Evolutionary conservation across 2,888 invertebrate genomes (phyloP).

Genomic region (Acleris sparsana): DNA sequence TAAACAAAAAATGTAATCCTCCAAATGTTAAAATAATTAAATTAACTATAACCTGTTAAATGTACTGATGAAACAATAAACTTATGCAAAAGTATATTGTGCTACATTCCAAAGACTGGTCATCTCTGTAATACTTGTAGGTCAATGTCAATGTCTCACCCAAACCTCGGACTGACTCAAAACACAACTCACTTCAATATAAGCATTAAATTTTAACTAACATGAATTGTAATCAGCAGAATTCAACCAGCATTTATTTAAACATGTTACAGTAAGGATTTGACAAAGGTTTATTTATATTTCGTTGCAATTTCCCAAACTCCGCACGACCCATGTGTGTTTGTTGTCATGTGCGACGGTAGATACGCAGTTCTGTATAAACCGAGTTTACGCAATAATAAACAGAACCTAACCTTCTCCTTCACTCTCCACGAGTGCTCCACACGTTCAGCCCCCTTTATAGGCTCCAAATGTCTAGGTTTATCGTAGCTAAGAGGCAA

Average conservation of each 20-base stretch:
- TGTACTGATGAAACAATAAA: too few relatives aligned
- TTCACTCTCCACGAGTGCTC: conserved; percentile 97
- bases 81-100: too few relatives aligned
- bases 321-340: conserved; percentile 63
- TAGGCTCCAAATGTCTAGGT: conserved; percentile 82
- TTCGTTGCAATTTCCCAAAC: conserved; percentile 15
- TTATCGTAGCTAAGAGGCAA: conserved; percentile 89
- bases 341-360: conserved; percentile 63
- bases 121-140: too few relatives aligned
- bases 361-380: conserved; percentile 55
- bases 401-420: conserved; percentile 86
- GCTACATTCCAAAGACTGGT: too few relatives aligned
- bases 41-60: too few relatives aligned
- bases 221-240: too few relatives aligned
- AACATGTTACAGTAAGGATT: not conserved
- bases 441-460: conserved; percentile 83
- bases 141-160: too few relatives aligned
- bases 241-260: not conserved
- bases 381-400: conserved; percentile 40
- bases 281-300: conserved; percentile 14
- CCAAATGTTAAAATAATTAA: too few relatives aligned
- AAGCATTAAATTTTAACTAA: too few relatives aligned
- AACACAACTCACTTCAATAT: too few relatives aligned
- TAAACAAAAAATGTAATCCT: too few relatives aligned
- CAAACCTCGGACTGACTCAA: too few relatives aligned